A percentile compares a stretch with the other conserved stretches of the same genome.
phyloP scores from a whole-genome alignment of 2,888 invertebrate genomes.

The Leptinotarsa juncta region DNA sequence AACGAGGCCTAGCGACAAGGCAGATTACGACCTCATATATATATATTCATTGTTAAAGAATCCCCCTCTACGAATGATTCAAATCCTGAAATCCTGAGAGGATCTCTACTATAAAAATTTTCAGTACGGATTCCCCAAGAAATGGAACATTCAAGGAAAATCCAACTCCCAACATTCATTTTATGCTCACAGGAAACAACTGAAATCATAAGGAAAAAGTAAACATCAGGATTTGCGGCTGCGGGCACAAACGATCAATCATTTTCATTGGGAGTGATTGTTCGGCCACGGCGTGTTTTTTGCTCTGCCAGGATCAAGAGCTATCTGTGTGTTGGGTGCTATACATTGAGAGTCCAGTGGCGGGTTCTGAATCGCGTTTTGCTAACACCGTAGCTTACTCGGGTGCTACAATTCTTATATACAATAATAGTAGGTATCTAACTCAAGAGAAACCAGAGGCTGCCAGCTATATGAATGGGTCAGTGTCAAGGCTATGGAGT shows the following conservation, averaged over 20 bases:
- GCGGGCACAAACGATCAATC: constrained; percentile 51
- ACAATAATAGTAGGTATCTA: too few species aligned
- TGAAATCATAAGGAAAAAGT: constrained; percentile 49
- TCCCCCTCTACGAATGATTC: too few species aligned
- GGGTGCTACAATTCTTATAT: too few species aligned
- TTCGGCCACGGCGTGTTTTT: constrained; percentile 56
- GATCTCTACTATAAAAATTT: neutral
- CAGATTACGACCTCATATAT: too few species aligned
- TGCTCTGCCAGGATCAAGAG: constrained; percentile 59
- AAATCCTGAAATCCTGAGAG: too few species aligned
- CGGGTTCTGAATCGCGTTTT: neutral
- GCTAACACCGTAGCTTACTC: too few species aligned
- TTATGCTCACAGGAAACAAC: constrained; percentile 30
- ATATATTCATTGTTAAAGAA: too few species aligned
- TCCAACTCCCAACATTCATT: constrained; percentile 25
- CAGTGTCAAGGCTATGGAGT: too few species aligned
- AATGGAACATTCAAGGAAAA: constrained; percentile 24
- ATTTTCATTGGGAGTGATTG: constrained; percentile 25
- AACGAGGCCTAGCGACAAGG: too few species aligned
- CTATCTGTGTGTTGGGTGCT: constrained; percentile 59
- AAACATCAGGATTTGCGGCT: constrained; percentile 60
- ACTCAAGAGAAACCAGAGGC: too few species aligned
- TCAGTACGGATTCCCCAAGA: neutral
- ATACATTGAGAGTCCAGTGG: constrained; percentile 33
- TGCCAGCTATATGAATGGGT: too few species aligned